These are phyloP conservation scores for Arrhamphus sclerolepis DNA, from an alignment of 2,797 vertebrate genomes.

Conservation along the genomic window DNA sequence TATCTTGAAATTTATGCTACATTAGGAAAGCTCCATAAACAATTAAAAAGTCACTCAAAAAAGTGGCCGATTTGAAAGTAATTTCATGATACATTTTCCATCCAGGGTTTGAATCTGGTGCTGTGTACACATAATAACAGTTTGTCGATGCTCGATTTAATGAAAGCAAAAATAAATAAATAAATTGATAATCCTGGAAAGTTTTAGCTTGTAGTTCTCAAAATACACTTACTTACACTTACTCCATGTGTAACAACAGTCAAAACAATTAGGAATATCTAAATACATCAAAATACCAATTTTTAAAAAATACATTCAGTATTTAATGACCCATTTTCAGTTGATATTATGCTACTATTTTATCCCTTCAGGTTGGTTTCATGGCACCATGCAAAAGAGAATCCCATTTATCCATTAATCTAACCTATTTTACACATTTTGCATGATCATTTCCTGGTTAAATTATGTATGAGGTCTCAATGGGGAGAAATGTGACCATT, in stretches of 20 bases:
- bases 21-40: constrained; percentile 14
- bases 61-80: background rate
- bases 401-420: constrained; percentile 73
- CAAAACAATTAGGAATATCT: no score
- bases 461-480: constrained; percentile 84
- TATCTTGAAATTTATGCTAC: constrained; percentile 35
- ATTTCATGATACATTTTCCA: background rate
- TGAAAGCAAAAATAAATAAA: no score
- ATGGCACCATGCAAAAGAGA: constrained; percentile 60
- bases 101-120: no score
- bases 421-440: constrained; percentile 77
- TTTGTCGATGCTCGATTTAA: no score
- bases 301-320: background rate
- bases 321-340: background rate
- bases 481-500: constrained; percentile 81
- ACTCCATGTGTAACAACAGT: no score
- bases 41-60: constrained; percentile 33
- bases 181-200: no score
- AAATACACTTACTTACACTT: no score
- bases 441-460: constrained; percentile 74
- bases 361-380: constrained; percentile 56
- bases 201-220: no score
- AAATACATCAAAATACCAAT: background rate
- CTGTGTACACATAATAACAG: no score
- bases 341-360: constrained; percentile 20